phyloP scores from a whole-genome alignment of 2,113 vertebrate genomes.

The Grantiella picta region DNA sequence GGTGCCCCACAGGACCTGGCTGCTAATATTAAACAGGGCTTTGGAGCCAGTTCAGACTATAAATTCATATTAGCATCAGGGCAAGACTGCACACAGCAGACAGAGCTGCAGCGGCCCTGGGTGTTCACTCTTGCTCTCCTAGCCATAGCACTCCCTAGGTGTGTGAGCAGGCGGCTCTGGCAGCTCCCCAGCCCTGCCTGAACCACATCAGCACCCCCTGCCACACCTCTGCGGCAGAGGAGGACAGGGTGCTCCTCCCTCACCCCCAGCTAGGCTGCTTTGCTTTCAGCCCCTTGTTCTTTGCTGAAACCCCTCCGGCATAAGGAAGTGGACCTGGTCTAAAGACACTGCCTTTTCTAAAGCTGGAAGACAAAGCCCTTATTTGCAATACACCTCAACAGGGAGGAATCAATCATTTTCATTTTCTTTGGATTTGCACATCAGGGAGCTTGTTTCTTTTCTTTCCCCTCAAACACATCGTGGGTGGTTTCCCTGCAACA shows the following conservation, averaged over 20 bases:
- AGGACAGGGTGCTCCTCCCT: neutral
- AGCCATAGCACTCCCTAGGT: neutral
- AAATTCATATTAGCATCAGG: neutral
- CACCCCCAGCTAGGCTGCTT: neutral
- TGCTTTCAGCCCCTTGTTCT: neutral
- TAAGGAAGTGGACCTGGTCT: neutral
- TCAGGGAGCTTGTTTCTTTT: neutral
- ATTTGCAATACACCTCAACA: neutral
- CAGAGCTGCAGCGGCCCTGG: accelerated
- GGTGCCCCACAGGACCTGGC: neutral
- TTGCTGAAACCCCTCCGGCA: neutral
- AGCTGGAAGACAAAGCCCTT: neutral
- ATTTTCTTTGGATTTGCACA: conserved; percentile 6
- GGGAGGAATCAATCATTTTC: neutral
- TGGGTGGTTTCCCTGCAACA: conserved; percentile 52
- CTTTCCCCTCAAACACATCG: neutral
- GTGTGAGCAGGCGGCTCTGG: accelerated
- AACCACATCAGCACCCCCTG: neutral
- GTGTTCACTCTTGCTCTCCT: neutral
- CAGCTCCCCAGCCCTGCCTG: neutral
- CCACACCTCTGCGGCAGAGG: neutral
- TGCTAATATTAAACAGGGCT: neutral
- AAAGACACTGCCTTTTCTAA: neutral
- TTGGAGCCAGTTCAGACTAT: neutral
- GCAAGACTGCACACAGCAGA: neutral